These are phyloP conservation scores for Rhabdophis nuchalis DNA, from an alignment of 2,797 vertebrate genomes.

Conservation along the genomic window DNA sequence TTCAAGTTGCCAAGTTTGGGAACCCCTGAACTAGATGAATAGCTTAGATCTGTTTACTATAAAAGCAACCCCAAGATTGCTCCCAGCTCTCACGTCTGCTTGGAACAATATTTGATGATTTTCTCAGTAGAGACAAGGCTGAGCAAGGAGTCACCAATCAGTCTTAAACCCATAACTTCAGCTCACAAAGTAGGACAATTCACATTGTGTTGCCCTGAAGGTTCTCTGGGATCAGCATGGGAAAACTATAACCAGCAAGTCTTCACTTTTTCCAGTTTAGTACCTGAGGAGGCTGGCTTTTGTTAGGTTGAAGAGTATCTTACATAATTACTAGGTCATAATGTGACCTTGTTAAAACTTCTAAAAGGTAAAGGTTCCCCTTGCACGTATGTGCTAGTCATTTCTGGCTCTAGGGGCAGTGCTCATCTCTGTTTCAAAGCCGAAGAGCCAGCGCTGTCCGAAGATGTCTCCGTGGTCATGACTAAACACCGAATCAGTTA, in stretches of 20 bases:
- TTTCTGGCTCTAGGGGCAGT: too few relatives aligned
- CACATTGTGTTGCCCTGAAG: neutral
- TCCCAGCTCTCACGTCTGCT: neutral
- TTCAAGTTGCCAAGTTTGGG: too few relatives aligned
- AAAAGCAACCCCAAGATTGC: neutral
- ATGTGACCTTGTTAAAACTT: neutral
- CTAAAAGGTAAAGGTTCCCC: too few relatives aligned
- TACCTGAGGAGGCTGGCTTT: neutral
- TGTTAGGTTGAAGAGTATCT: neutral
- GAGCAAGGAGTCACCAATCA: neutral
- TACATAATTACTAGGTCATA: neutral
- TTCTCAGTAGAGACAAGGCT: neutral
- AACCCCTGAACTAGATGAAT: too few relatives aligned
- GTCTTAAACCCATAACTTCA: neutral
- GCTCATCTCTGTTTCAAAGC: too few relatives aligned
- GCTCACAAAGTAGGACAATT: neutral
- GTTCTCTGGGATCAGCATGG: neutral
- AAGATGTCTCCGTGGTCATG: too few relatives aligned
- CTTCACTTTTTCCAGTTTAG: neutral
- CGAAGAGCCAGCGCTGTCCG: too few relatives aligned
- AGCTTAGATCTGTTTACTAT: too few relatives aligned
- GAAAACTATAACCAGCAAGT: neutral
- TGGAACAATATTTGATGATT: neutral
- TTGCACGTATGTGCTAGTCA: too few relatives aligned
- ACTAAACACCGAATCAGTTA: too few relatives aligned